Evolutionary conservation across 2,888 invertebrate species (phyloP), one percentile per base, ranked within the genome.

Genomic region (Amblyjoppa proteus): DNA sequence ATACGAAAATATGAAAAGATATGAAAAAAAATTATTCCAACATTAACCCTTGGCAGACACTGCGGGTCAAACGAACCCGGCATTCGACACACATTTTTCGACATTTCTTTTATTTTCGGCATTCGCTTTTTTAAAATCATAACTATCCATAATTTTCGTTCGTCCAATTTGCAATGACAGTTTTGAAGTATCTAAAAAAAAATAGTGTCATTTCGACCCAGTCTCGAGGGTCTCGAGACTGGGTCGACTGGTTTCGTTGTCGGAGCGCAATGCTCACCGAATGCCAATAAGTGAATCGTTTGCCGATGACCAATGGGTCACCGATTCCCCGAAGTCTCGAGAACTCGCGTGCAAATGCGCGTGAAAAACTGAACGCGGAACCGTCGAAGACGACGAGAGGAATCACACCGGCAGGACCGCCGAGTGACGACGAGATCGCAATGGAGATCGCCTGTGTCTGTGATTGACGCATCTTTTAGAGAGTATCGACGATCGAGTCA

Each of bases 341-440:
- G n/a, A 5, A 28, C 64, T 56, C 53, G 51, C 28, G 53, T 56
- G 53, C 16, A 45, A 66, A 66, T 66, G 64, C 9, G 25, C 53
- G n/a, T 41, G 56, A 28, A n/a, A 56, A 58, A 71, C 51, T 20
- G 71, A 71, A 80, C 64, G 64, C 34, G 61, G 45, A 74, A 66
- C 56, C 56, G 31, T 56, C 13, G 51, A 31, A 31, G 31, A n/a
- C n/a, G n/a, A 58, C 68, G 1, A 34, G 53, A 13, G 13, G 28
- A 73, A 56, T 28, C 53, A 74, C 45, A 74, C 45, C 45, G 45
- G n/a, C 58, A n/a, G n/a, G 16, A 7, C 53, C 5, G 45, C 45
- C 31, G 58, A 25, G 5, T 2, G 4, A 58, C 1, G 13, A 11
- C 58, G 25, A 25, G 25, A 58, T 58, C 58, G 20, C 61, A 31